phyloP scores from a whole-genome alignment of 2,797 vertebrate genomes.

The Dryobates pubescens region DNA sequence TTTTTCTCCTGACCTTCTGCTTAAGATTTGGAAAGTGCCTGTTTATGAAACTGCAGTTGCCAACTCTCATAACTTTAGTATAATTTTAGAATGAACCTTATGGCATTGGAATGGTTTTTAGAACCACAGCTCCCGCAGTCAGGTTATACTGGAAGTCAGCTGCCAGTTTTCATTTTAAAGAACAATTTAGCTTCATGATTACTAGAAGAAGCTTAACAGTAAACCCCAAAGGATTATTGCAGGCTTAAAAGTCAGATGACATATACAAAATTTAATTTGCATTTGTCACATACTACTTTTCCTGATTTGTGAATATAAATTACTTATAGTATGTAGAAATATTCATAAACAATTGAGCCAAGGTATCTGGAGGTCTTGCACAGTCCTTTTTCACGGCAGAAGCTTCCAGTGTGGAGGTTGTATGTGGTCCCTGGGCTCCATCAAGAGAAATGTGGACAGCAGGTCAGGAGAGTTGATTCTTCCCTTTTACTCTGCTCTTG shows the following conservation, averaged over 20 bases:
- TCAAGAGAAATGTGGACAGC: too few relatives aligned
- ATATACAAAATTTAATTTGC: background rate
- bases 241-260: background rate
- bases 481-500: too few relatives aligned
- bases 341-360: background rate
- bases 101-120: background rate
- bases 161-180: conserved; percentile 27
- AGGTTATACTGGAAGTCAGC: background rate
- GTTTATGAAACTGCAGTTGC: background rate
- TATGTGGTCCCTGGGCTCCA: background rate
- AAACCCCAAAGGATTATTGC: background rate
- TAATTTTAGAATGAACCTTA: conserved; percentile 11
- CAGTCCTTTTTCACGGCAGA: background rate
- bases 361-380: background rate
- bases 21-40: background rate
- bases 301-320: background rate
- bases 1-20: background rate
- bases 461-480: too few relatives aligned
- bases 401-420: background rate
- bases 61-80: background rate
- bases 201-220: background rate
- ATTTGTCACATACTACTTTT: conserved; percentile 16
- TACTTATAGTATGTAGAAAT: background rate
- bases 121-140: background rate
- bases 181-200: background rate